Evolutionary conservation across 2,797 vertebrate genomes (phyloP), one percentile per base, ranked within the genome.

Genomic region (Pteronotus mesoamericanus): DNA sequence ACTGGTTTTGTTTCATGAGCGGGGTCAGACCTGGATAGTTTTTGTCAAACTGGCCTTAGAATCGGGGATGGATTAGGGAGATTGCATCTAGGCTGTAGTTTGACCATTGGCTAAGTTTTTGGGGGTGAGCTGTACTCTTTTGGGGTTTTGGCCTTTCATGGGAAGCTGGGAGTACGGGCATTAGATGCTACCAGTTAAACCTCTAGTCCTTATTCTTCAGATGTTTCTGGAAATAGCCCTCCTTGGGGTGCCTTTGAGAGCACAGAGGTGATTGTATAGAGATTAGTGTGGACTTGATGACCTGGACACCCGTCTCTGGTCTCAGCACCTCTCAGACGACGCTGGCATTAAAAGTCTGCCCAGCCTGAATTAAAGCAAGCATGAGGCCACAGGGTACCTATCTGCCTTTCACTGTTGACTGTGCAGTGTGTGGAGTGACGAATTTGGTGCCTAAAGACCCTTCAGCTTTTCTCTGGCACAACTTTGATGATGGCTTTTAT

Each of bases 191-290:
- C 14, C 68, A 19, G 46, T 89, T 64, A 94, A 68, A 10, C 66
- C 4, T 69, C 34, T 34, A 2, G 19, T 64, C 22, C 37, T 61
- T 61, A 34, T 82, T 72, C 83, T 88, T 84, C 39, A 42, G 15
- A 48, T 72, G 46, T 51, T 37, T 94, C 48, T 83, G 69, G 32
- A 82, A 89, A 75, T n/a, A 59, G 68, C 46, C 18, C 90, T 74
- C 37, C 1, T 3, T 9, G 9, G 77, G 48, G 10, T 87, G 26
- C 39, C 26, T 57, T 71, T 61, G 64, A 69, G 64, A 77, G 4
- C 48, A 15, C 26, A 42, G 26, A 34, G 29, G 22, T 86, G 29
- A 18, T 9, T 0, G 0, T 19, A n/a, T n/a, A n/a, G 44, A 66
- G n/a, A 0, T 18, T 42, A n/a, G 10, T n/a, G 68, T 66, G 6